Base-by-base conservation (phyloP, 1,140 invertebrate species). In the Zaprionus vittiger region DNA sequence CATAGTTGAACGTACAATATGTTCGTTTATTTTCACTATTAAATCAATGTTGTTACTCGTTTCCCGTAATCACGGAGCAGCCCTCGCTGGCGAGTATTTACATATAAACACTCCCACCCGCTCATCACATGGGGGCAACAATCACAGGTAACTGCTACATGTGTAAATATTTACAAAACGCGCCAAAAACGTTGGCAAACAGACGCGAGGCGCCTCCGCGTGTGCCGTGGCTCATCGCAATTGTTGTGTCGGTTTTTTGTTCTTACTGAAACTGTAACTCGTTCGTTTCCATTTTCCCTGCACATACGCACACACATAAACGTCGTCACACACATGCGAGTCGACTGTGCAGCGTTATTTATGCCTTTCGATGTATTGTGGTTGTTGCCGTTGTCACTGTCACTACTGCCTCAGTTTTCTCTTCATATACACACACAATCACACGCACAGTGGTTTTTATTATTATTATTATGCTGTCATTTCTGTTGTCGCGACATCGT, bases 81-180 rank as follows among this genome's bases (percentile, higher is more conserved):
- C 70, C 66, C 67, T 79, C 80, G 56, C 20, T 31, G n/a, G 28
- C 44, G 37, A 41, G 55, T 67, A 67, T 72, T 62, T 59, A 76
- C 61, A 75, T 79, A 75, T 78, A 69, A 79, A 75, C 61, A 64
- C 64, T 57, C 44, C 47, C 47, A 38, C 44, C 62, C 38, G 67
- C 34, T 54, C 49, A 28, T 47, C 17, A 47, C 22, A 59, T 11
- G 49, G 71, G 41, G 7, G 70, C 72, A 65, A 84, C 84, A 90
- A 90, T 89, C 85, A 90, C 85, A 90, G 84, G 84, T 89, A 89
- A 89, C 84, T 81, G 85, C 81, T 89, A 89, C 84, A 89, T 89
- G 84, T 89, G 84, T 89, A 89, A 89, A 89, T 89, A 89, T 89
- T 89, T 85, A 90, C 85, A 89, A 90, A 89, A 90, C 84, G 84